These are phyloP conservation scores for Eledone cirrhosa DNA, from an alignment of 2,888 invertebrate species.

Conservation along the genomic window DNA sequence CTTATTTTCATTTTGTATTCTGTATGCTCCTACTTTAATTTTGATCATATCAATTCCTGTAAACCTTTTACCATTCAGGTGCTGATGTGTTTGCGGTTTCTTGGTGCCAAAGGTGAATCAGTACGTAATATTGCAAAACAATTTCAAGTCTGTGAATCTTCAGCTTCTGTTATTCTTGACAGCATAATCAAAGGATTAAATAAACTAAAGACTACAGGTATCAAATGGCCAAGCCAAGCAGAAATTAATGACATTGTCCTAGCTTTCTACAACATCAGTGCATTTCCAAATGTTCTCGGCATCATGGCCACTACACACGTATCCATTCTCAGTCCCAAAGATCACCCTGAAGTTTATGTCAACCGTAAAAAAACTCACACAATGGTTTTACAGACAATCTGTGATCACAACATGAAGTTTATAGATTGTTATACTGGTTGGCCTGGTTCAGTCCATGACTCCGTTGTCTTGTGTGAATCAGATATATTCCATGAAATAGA, in stretches of 20 bases:
- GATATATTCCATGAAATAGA: constrained; percentile 29
- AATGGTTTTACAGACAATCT: constrained; percentile 39
- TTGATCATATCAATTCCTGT: no score
- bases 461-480: constrained; percentile 35
- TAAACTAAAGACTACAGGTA: neutral
- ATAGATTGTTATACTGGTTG: constrained; percentile 36
- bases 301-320: constrained; percentile 26
- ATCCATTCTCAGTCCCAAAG: neutral
- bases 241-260: neutral
- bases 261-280: constrained; percentile 18
- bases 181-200: constrained; percentile 12
- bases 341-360: constrained; percentile 15
- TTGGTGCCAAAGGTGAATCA: constrained; percentile 14
- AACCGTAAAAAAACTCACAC: constrained; percentile 35
- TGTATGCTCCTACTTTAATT: no score
- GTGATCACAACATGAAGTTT: constrained; percentile 34
- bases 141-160: constrained; percentile 20
- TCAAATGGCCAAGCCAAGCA: neutral
- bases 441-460: constrained; percentile 38
- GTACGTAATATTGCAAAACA: constrained; percentile 14
- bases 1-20: no score
- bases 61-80: neutral
- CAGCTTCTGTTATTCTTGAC: constrained; percentile 15
- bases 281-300: constrained; percentile 9
- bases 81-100: constrained; percentile 18